Evolutionary conservation across 1,140 invertebrate species (phyloP), one percentile per base, ranked within the genome.

Genomic region (Scaptomyza pallida): DNA sequence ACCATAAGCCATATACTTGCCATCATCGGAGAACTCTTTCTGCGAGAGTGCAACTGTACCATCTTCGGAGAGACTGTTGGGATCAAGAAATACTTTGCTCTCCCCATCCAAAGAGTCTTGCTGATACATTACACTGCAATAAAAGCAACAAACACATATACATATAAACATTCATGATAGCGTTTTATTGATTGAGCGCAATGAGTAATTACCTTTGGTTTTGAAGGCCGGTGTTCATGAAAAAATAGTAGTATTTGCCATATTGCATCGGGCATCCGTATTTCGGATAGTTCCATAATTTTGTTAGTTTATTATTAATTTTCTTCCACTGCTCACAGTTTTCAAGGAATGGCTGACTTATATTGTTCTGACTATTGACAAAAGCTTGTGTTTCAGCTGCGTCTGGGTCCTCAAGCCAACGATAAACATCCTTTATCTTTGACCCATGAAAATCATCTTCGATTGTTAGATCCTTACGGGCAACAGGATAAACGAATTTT

Each of bases 351-450:
- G 97, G 97, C 50, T 93, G 92, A 9, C 97, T 97, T 13, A 99
- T 93, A 17, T 94, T 94, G 94, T 99, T 99, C 92, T 99, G 96
- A 9, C 94, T 95, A 61, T 98, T 95, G 30, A 99, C 96, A 93
- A 98, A 99, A 41, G 94, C 92, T 92, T 97, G 96, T 0, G 98
- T 99, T 92, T 99, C 97, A 70, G 95, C 94, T 0, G 95, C 93
- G 90, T 99, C 97, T 0, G 98, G 98, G 93, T 99, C 96, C 92
- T 99, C 99, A 17, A 99, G 91, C 98, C 98, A 99, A 45, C 98
- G 94, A 91, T 99, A 99, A 0, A 98, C 97, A 93, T 99, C 98
- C 71, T 91, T 62, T 63, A 99, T 93, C 94, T 97, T 94, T 37
- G 93, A 93, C 37, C 97, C 97, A 93, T 97, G 96, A 91, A 96